phyloP scores from a whole-genome alignment of 2,888 invertebrate genomes.

The Callosobruchus maculatus region DNA sequence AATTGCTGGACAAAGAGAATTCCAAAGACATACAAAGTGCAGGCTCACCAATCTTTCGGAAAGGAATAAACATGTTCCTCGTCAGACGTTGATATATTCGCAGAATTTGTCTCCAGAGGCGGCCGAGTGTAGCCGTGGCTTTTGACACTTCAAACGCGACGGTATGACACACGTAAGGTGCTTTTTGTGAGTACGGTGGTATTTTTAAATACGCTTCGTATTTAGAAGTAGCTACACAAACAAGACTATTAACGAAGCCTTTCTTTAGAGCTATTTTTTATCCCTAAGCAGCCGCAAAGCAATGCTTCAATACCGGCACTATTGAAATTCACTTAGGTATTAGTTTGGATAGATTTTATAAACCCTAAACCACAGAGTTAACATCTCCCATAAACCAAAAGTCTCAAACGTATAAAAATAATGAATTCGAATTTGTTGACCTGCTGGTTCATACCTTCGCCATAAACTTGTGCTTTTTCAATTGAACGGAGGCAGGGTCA shows the following conservation, averaged over 20 bases:
- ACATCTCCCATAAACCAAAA: no score
- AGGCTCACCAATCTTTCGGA: not conserved
- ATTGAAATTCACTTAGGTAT: no score
- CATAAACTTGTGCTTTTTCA: no score
- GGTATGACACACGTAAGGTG: not conserved
- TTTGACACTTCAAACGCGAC: not conserved
- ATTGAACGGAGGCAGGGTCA: no score
- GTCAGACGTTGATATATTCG: not conserved
- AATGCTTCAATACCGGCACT: no score
- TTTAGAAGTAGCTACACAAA: not conserved
- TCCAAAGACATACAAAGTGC: not conserved
- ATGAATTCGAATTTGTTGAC: no score
- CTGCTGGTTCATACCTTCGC: no score
- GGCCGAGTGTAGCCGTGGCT: not conserved
- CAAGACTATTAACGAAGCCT: not conserved
- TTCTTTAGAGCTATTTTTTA: not conserved
- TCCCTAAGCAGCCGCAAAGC: no score
- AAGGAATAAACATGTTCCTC: not conserved
- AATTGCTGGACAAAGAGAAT: not conserved
- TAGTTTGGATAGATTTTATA: no score
- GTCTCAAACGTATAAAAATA: no score
- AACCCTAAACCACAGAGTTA: no score
- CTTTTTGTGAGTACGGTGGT: not conserved
- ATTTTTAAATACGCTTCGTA: not conserved
- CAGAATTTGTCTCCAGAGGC: not conserved